Conservation (phyloP, 2,113 vertebrate genomes). For the rat (Rattus norvegicus) region GRCr8 NC_086020.1:28764501-28765000, state of each 20-base stretch:
- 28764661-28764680: no score
- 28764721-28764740: background rate
- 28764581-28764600: no score
- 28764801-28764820: background rate
- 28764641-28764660: background rate
- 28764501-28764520: background rate
- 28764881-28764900: background rate
- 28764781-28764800: background rate
- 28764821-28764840: background rate
- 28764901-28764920: background rate
- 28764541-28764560: background rate
- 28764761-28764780: no score
- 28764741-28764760: background rate
- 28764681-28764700: background rate
- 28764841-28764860: background rate
- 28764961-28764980: background rate
- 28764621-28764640: background rate
- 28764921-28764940: background rate
- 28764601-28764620: background rate
- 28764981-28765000: background rate
- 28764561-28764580: background rate
- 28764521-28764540: background rate
- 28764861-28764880: background rate
- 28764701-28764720: background rate
- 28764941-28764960: background rate